These are phyloP conservation scores for Apamea anceps DNA, from an alignment of 2,888 invertebrate species.

Conservation along the genomic window DNA sequence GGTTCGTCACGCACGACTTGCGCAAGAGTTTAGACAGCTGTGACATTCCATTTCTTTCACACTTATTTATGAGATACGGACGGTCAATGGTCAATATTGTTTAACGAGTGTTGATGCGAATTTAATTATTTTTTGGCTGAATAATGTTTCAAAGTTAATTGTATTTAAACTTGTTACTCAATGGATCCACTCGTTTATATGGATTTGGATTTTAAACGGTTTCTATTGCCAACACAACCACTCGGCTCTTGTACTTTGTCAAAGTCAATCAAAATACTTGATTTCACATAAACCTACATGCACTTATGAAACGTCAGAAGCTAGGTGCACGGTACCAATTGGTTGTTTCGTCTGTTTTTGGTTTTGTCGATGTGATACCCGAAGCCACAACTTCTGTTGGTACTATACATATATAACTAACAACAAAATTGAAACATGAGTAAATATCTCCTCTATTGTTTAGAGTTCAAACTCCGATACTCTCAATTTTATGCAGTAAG, in stretches of 20 bases:
- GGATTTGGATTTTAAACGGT: not conserved
- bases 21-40: slow-evolving; percentile 60
- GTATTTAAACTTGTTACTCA: not conserved
- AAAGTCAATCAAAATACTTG: too few relatives aligned
- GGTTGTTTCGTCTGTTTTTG: not conserved
- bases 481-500: not conserved
- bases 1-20: slow-evolving; percentile 30
- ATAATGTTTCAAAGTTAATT: not conserved
- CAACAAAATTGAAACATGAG: not conserved
- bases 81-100: slow-evolving; percentile 14
- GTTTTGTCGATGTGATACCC: not conserved
- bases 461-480: not conserved
- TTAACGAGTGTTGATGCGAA: slow-evolving; percentile 18
- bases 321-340: too few relatives aligned
- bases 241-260: not conserved
- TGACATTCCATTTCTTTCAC: slow-evolving; percentile 45
- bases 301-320: too few relatives aligned
- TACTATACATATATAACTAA: not conserved
- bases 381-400: not conserved
- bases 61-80: slow-evolving; percentile 1
- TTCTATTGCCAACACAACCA: not conserved
- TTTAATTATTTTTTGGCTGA: not conserved
- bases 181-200: not conserved
- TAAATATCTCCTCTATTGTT: not conserved
- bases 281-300: too few relatives aligned